These are phyloP conservation scores for Panthera leo DNA, from an alignment of 2,113 vertebrate species.

Conservation along the genomic window DNA sequence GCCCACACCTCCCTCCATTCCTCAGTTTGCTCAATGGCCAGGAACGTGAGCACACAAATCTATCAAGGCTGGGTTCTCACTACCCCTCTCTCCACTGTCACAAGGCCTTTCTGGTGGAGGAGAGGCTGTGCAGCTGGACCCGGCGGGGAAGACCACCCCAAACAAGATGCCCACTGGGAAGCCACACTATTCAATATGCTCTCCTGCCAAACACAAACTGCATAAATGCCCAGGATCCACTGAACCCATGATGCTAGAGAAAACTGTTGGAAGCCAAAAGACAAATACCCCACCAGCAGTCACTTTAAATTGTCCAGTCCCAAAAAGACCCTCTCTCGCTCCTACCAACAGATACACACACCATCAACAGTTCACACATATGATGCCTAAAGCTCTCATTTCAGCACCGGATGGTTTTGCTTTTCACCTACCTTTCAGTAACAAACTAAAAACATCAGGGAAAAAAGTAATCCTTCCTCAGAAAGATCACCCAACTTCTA, in stretches of 20 bases:
- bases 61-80: too few species aligned
- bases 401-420: neutral
- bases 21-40: neutral
- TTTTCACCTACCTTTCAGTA: neutral
- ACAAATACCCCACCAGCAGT: neutral
- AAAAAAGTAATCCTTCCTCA: neutral
- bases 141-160: fast-evolving
- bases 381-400: neutral
- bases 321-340: neutral
- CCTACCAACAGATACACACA: neutral
- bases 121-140: neutral
- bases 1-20: neutral
- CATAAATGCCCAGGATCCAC: neutral
- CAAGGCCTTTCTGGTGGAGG: neutral
- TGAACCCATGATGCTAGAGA: fast-evolving
- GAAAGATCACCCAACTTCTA: neutral
- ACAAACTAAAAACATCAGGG: neutral
- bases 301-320: neutral
- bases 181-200: fast-evolving
- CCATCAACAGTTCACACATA: neutral
- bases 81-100: neutral
- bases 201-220: neutral
- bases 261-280: neutral
- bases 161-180: neutral
- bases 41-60: neutral